phyloP scores from a whole-genome alignment of 2,888 invertebrate species.

The Mimas tiliae region DNA sequence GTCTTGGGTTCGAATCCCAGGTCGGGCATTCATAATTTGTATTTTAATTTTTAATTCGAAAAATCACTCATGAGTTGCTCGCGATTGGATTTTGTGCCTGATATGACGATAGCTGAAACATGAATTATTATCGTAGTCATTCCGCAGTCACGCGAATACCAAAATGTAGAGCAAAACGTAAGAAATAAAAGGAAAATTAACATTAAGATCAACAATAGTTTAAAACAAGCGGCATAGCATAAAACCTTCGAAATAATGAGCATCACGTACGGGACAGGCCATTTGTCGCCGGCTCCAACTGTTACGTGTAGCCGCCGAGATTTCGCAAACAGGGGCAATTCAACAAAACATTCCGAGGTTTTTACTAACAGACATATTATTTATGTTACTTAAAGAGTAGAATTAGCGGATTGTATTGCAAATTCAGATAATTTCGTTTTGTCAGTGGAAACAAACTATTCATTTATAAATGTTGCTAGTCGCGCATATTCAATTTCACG shows the following conservation, averaged over 20 bases:
- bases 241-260: neutral
- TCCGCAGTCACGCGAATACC: no score
- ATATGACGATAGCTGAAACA: no score
- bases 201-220: neutral
- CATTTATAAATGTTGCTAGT: neutral
- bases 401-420: no score
- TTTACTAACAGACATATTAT: neutral
- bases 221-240: neutral
- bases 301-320: neutral
- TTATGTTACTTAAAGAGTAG: neutral
- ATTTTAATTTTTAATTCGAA: no score
- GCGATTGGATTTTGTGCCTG: no score
- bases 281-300: slow-evolving; percentile 13
- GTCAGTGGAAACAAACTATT: neutral
- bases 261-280: neutral
- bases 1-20: no score
- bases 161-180: no score
- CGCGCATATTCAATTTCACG: neutral
- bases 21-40: no score
- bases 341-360: neutral
- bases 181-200: neutral
- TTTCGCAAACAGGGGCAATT: neutral
- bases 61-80: no score
- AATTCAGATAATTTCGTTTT: no score
- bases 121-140: no score